These are phyloP conservation scores for Porites lutea DNA, from an alignment of 64 coral and sea anemone genomes.

Conservation along the genomic window DNA sequence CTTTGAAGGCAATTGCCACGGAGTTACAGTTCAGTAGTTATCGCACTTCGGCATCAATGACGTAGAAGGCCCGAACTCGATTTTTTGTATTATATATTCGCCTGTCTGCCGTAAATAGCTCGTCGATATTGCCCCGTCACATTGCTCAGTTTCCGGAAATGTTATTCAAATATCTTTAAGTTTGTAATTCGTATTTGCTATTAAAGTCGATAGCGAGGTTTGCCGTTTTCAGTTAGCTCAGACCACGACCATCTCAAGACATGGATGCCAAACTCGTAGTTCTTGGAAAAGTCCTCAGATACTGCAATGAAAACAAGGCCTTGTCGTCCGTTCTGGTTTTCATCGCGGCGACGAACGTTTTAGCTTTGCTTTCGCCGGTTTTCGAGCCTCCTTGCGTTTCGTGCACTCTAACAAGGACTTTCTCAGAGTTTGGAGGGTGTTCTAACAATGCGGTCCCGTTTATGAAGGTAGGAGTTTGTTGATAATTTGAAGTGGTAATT, in stretches of 20 bases:
- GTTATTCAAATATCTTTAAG: slow-evolving; percentile 31
- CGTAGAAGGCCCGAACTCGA: background rate
- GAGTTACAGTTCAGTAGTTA: slow-evolving; percentile 31
- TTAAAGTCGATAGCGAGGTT: background rate
- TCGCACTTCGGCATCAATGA: slow-evolving; percentile 15
- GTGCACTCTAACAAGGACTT: slow-evolving; percentile 77
- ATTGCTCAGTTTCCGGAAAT: background rate
- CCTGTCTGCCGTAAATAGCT: background rate
- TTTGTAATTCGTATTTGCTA: slow-evolving; percentile 53
- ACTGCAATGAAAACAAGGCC: slow-evolving; percentile 26
- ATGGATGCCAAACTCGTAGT: slow-evolving; percentile 7
- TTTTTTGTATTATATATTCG: background rate
- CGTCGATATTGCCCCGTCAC: background rate
- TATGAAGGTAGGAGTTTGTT: slow-evolving; percentile 54
- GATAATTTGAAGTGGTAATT: slow-evolving; percentile 20
- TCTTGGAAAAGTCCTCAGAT: background rate
- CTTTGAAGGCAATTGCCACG: background rate
- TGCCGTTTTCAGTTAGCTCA: background rate
- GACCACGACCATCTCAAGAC: background rate
- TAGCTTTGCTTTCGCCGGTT: slow-evolving; percentile 36
- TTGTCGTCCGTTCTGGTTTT: slow-evolving; percentile 10
- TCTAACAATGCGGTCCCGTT: slow-evolving; percentile 32
- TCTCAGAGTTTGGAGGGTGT: slow-evolving; percentile 53
- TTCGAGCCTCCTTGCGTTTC: slow-evolving; percentile 79
- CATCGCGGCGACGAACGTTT: slow-evolving; percentile 28